Conservation (phyloP, 2,797 vertebrate species). For the Momotus momota region DNA sequence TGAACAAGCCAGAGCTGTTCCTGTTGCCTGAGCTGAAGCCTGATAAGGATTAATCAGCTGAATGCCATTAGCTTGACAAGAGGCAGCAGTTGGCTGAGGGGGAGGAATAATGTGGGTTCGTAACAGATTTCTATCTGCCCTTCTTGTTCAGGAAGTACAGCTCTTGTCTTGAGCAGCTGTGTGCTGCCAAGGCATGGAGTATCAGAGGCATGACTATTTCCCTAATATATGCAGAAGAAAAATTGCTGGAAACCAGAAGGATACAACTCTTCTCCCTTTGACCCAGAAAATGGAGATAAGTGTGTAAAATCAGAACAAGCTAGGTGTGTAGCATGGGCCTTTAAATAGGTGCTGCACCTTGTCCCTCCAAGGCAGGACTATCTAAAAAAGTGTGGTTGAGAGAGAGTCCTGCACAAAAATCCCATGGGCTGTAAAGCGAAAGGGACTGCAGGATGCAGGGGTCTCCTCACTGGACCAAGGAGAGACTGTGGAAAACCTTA, state of each 20-base stretch:
- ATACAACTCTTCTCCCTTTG: neutral
- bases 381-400: neutral
- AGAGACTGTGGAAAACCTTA: neutral
- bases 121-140: slow-evolving; percentile 59
- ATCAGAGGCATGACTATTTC: slow-evolving; percentile 51
- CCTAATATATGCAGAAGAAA: slow-evolving; percentile 29
- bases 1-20: slow-evolving; percentile 37
- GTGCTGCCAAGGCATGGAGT: slow-evolving; percentile 62
- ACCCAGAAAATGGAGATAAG: neutral
- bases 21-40: slow-evolving; percentile 24
- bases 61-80: slow-evolving; percentile 60
- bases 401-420: neutral
- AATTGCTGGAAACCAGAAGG: neutral
- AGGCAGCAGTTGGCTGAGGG: slow-evolving; percentile 68
- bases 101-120: slow-evolving; percentile 61
- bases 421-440: fast-evolving
- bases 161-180: slow-evolving; percentile 40
- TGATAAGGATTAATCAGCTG: slow-evolving; percentile 68
- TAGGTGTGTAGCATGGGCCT: neutral
- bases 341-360: neutral
- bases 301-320: neutral
- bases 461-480: neutral
- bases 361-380: neutral
- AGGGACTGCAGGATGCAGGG: neutral
- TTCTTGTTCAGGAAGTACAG: slow-evolving; percentile 59